phyloP scores from a whole-genome alignment of 2,797 vertebrate species.

The Spinibarbus caldwelli region DNA sequence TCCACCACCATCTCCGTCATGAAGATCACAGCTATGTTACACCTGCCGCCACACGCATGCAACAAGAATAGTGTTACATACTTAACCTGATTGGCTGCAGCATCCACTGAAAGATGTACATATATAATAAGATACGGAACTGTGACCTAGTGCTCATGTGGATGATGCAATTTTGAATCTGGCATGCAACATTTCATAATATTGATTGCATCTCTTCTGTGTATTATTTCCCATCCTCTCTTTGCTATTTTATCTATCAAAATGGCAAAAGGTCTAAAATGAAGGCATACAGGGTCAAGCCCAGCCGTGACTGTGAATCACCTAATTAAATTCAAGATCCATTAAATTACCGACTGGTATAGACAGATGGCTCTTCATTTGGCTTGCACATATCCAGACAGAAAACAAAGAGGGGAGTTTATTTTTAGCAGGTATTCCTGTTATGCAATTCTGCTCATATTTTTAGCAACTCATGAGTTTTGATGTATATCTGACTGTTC shows the following conservation, averaged over 20 bases:
- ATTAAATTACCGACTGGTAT: background rate
- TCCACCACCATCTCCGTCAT: slow-evolving; percentile 99
- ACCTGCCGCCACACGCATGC: slow-evolving; percentile 75
- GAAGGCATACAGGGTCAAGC: background rate
- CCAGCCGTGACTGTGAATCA: background rate
- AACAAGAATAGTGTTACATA: background rate
- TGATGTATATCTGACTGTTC: slow-evolving; percentile 11
- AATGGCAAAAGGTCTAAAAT: background rate
- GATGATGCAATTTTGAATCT: background rate
- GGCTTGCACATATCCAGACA: background rate
- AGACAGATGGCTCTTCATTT: slow-evolving; percentile 2
- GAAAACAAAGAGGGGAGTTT: background rate
- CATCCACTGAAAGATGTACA: background rate
- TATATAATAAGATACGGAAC: background rate
- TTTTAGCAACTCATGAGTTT: slow-evolving; percentile 11
- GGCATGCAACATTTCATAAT: background rate
- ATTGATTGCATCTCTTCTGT: background rate
- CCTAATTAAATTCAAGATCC: background rate
- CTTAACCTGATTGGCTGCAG: background rate
- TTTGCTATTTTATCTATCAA: background rate
- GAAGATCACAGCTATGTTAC: slow-evolving; percentile 98
- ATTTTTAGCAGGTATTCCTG: slow-evolving; percentile 14
- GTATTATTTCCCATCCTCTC: background rate
- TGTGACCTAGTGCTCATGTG: background rate
- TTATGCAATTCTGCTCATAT: slow-evolving; percentile 18